Evolutionary conservation across 2,113 vertebrate genomes (phyloP).

Genomic region (Chelonoidis abingdonii): DNA sequence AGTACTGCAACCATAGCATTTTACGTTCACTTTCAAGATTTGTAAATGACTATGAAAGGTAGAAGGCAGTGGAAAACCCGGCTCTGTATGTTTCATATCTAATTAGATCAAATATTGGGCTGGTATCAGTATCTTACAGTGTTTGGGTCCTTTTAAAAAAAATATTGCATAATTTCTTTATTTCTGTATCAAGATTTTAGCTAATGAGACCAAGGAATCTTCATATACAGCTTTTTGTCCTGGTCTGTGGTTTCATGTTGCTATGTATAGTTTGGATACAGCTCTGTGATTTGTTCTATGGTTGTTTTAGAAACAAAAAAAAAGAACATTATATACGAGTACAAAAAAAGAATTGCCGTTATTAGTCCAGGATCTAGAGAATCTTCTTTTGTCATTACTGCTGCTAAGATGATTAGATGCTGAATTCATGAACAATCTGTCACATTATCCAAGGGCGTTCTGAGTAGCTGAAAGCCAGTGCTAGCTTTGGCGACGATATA

Average conservation of each 20-base stretch:
- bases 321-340: slow-evolving; percentile 27
- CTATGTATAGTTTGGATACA: neutral
- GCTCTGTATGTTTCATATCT: neutral
- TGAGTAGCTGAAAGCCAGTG: slow-evolving; percentile 66
- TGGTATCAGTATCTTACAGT: neutral
- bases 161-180: neutral
- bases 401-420: slow-evolving; percentile 48
- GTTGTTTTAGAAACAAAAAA: slow-evolving; percentile 16
- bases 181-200: slow-evolving; percentile 1
- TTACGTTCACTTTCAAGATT: neutral
- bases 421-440: slow-evolving; percentile 62
- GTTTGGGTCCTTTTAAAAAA: neutral
- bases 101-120: neutral
- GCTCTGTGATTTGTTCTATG: slow-evolving; percentile 19
- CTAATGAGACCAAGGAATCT: neutral
- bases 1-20: neutral
- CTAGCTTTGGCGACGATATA: slow-evolving; percentile 62
- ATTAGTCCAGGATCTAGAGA: slow-evolving; percentile 46
- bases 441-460: slow-evolving; percentile 70
- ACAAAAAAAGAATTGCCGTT: neutral
- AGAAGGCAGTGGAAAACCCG: neutral
- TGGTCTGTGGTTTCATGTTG: neutral
- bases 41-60: neutral
- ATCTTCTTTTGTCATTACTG: slow-evolving; percentile 58
- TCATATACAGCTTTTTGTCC: neutral